A percentile compares a stretch with the other conserved stretches of the same genome.
Evolutionary conservation across 2,113 vertebrate species (phyloP).

Genomic region (Scartelaos histophorus): DNA sequence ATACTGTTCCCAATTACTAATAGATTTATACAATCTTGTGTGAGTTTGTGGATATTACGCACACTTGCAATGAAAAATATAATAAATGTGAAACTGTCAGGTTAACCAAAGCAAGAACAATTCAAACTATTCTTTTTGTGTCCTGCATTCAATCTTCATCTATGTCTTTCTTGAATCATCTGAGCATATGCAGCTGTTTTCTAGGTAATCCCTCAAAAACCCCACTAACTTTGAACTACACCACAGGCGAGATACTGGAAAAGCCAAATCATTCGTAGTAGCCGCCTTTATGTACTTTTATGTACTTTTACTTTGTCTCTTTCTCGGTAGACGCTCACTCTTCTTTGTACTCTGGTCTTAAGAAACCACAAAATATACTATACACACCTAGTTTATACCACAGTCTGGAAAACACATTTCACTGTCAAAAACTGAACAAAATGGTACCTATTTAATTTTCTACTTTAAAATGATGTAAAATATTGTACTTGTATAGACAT

Average conservation of each 20-base stretch:
- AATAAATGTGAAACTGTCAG: neutral
- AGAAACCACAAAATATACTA: constrained; percentile 4
- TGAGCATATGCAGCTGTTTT: neutral
- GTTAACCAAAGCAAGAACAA: neutral
- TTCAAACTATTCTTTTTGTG: neutral
- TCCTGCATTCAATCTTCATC: neutral
- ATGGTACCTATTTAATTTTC: neutral
- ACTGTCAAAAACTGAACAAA: neutral
- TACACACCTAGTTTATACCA: neutral
- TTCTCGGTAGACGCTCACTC: constrained; percentile 25
- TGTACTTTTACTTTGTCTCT: constrained; percentile 17
- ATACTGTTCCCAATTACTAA: too few relatives aligned
- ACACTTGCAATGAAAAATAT: neutral
- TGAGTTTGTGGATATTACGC: neutral
- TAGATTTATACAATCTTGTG: neutral
- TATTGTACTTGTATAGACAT: neutral
- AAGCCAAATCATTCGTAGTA: neutral
- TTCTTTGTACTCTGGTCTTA: constrained; percentile 2
- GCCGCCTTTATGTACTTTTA: neutral
- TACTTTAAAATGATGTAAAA: neutral
- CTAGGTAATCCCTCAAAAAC: neutral
- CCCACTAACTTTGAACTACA: neutral
- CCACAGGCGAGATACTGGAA: neutral
- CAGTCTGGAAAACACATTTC: neutral
- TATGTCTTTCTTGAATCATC: neutral